Evolutionary conservation across 2,888 invertebrate genomes (phyloP).

Genomic region (Patella caerulea): DNA sequence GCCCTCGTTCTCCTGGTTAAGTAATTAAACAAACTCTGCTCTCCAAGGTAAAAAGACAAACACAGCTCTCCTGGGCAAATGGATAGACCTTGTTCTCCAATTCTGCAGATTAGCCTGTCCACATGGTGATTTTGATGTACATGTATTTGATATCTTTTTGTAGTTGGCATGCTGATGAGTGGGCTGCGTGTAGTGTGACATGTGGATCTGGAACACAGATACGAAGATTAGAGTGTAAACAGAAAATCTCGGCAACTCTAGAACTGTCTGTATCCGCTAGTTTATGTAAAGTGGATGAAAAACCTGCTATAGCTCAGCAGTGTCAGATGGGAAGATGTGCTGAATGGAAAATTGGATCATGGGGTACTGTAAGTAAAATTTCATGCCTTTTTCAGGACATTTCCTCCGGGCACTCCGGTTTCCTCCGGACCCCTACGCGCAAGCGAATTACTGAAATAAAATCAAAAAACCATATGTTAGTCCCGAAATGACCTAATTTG

Average conservation of each 20-base stretch:
- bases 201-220: slow-evolving; percentile 84
- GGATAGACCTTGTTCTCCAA: too few species aligned
- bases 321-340: slow-evolving; percentile 57
- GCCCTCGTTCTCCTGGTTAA: slow-evolving; percentile 61
- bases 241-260: slow-evolving; percentile 75
- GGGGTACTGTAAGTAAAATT: slow-evolving; percentile 75
- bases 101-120: too few species aligned
- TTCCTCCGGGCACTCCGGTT: too few species aligned
- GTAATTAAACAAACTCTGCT: slow-evolving; percentile 77
- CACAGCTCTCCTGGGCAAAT: too few species aligned
- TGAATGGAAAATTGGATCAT: slow-evolving; percentile 75
- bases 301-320: slow-evolving; percentile 66
- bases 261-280: slow-evolving; percentile 77
- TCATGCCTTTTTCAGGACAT: too few species aligned
- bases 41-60: slow-evolving; percentile 75
- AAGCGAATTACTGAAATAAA: too few species aligned
- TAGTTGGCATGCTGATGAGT: slow-evolving; percentile 84
- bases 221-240: slow-evolving; percentile 82
- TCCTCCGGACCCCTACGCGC: too few species aligned
- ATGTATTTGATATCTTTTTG: background rate
- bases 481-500: too few species aligned
- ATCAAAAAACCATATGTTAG: too few species aligned
- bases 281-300: slow-evolving; percentile 76
- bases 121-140: too few species aligned
- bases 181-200: slow-evolving; percentile 85